These are phyloP conservation scores for Cyprinodon brontotheroides DNA, from an alignment of 2,113 vertebrate genomes.

Conservation along the genomic window DNA sequence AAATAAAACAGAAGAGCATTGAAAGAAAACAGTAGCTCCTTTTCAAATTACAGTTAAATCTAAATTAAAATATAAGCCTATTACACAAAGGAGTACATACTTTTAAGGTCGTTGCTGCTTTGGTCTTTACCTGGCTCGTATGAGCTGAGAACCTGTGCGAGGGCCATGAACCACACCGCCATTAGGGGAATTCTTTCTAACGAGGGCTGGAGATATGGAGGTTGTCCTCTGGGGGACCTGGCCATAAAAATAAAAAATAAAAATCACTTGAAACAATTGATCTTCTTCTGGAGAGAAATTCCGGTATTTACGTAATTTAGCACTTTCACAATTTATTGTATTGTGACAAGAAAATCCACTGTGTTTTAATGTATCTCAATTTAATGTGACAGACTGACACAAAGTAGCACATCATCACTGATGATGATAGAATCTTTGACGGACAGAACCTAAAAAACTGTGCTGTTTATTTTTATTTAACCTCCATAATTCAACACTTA, in stretches of 20 bases:
- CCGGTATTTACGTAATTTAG: too few species aligned
- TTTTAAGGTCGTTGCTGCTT: background rate
- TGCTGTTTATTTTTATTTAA: too few species aligned
- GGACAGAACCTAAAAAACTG: too few species aligned
- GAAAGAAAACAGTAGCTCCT: background rate
- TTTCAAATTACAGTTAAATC: background rate
- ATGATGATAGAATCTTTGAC: too few species aligned
- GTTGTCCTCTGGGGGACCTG: constrained; percentile 94
- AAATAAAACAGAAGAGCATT: background rate
- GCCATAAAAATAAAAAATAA: constrained; percentile 5
- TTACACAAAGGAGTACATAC: background rate
- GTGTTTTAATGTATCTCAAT: background rate
- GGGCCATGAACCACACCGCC: constrained; percentile 78
- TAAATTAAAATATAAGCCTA: background rate
- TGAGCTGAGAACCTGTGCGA: constrained; percentile 86
- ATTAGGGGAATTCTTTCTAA: constrained; percentile 92
- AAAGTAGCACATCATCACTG: too few species aligned
- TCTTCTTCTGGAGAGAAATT: background rate
- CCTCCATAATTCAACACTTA: too few species aligned
- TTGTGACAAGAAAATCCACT: background rate
- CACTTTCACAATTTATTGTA: background rate
- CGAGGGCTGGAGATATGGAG: constrained; percentile 94
- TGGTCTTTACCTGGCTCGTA: constrained; percentile 85
- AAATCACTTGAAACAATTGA: background rate
- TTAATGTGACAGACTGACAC: too few species aligned